Percentiles rank a stretch among this genome's conserved stretches.
Evolutionary conservation across 2,113 vertebrate genomes (phyloP).

Genomic region (Brachirus orientalis): DNA sequence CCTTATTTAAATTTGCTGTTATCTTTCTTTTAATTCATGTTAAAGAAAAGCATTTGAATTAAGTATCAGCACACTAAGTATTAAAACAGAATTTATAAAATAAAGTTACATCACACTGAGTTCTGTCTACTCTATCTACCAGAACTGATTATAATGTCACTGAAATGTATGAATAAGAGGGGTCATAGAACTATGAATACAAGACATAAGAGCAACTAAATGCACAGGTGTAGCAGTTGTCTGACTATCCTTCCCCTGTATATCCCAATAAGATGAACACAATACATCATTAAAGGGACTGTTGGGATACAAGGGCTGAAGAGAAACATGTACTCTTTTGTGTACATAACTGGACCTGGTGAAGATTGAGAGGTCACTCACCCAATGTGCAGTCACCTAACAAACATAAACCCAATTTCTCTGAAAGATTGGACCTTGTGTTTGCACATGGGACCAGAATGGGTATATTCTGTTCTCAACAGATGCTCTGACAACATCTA

Average conservation of each 20-base stretch:
- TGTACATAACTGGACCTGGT: constrained; percentile 58
- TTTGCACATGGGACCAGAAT: constrained; percentile 72
- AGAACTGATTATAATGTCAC: too few relatives aligned
- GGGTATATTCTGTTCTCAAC: constrained; percentile 38
- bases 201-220: background rate
- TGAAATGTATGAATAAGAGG: too few relatives aligned
- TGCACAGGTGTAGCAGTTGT: constrained; percentile 22
- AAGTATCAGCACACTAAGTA: too few relatives aligned
- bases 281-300: constrained; percentile 45
- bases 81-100: background rate
- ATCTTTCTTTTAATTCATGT: too few relatives aligned
- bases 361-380: constrained; percentile 67
- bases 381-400: constrained; percentile 56
- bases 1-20: too few relatives aligned
- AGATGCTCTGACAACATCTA: constrained; percentile 31
- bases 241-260: constrained; percentile 5
- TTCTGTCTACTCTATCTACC: too few relatives aligned
- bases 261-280: constrained; percentile 35
- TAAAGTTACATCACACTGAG: background rate
- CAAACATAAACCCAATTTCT: constrained; percentile 78
- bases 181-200: background rate
- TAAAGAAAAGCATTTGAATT: too few relatives aligned
- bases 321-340: constrained; percentile 53
- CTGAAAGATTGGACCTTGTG: constrained; percentile 73
- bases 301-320: constrained; percentile 1